phyloP scores from a whole-genome alignment of 2,888 invertebrate genomes.

The Oscheius sp. region DNA sequence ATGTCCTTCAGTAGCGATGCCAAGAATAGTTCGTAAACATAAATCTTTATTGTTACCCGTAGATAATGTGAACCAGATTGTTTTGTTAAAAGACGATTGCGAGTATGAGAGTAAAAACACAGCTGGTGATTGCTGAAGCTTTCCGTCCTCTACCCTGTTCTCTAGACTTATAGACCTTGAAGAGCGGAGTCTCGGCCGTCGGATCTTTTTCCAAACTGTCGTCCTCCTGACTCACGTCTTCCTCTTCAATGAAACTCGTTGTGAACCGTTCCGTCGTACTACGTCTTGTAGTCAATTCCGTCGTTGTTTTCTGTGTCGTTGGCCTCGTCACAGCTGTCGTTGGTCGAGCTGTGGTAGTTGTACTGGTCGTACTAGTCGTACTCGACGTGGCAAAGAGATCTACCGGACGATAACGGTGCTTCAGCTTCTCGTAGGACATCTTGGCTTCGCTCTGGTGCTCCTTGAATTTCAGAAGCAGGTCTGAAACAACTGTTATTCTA shows the following conservation, averaged over 20 bases:
- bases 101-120: not conserved
- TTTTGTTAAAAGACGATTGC: not conserved
- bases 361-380: not conserved
- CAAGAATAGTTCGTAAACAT: not conserved
- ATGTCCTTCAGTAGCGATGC: too few relatives aligned
- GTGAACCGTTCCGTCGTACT: not conserved
- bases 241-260: not conserved
- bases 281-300: not conserved
- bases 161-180: not conserved
- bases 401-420: constrained; percentile 15
- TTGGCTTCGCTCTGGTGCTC: constrained; percentile 17
- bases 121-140: too few relatives aligned
- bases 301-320: constrained; percentile 6
- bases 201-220: not conserved
- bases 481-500: not conserved
- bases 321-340: not conserved
- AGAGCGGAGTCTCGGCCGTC: not conserved
- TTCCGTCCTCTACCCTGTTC: too few relatives aligned
- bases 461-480: too few relatives aligned
- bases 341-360: not conserved
- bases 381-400: constrained; percentile 12
- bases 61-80: not conserved
- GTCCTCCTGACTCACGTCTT: not conserved
- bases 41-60: constrained; percentile 20
- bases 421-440: constrained; percentile 7